Conservation (phyloP, 2,797 vertebrate species). For the Esox lucius region DNA sequence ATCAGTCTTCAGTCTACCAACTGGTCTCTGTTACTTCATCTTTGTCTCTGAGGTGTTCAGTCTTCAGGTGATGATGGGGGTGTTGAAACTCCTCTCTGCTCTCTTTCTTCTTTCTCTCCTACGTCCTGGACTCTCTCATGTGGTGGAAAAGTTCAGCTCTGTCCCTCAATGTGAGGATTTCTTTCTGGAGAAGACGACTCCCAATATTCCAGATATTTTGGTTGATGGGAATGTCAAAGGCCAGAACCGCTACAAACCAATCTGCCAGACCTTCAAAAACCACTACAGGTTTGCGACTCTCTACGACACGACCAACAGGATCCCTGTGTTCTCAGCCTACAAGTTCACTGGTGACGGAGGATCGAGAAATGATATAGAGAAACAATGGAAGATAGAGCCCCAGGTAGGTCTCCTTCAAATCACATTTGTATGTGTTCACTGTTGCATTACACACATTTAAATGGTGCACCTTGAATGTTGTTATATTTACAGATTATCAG, state of each 20-base stretch:
- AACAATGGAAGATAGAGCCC: slow-evolving; percentile 39
- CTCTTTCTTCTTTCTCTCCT: not conserved
- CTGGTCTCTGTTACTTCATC: no score
- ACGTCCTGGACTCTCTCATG: not conserved
- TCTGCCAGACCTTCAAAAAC: slow-evolving; percentile 42
- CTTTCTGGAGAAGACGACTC: slow-evolving; percentile 32
- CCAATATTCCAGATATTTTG: slow-evolving; percentile 27
- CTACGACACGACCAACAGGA: slow-evolving; percentile 51
- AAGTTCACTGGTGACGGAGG: fast-evolving
- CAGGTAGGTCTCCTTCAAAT: slow-evolving; percentile 30
- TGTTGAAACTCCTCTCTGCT: not conserved
- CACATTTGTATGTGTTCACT: no score
- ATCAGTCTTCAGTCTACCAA: no score
- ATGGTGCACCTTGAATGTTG: no score
- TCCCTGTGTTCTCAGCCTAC: slow-evolving; percentile 60
- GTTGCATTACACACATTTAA: no score
- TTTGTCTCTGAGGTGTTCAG: not conserved
- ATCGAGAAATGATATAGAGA: no score
- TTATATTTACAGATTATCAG: no score
- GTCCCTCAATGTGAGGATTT: slow-evolving; percentile 8
- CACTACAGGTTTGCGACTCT: slow-evolving; percentile 39
- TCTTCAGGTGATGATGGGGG: not conserved
- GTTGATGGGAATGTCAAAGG: slow-evolving; percentile 16
- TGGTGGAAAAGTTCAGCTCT: no score
- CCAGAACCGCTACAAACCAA: slow-evolving; percentile 42